Conservation (phyloP, 2,113 vertebrate genomes). For the Formicarius rufipectus region DNA sequence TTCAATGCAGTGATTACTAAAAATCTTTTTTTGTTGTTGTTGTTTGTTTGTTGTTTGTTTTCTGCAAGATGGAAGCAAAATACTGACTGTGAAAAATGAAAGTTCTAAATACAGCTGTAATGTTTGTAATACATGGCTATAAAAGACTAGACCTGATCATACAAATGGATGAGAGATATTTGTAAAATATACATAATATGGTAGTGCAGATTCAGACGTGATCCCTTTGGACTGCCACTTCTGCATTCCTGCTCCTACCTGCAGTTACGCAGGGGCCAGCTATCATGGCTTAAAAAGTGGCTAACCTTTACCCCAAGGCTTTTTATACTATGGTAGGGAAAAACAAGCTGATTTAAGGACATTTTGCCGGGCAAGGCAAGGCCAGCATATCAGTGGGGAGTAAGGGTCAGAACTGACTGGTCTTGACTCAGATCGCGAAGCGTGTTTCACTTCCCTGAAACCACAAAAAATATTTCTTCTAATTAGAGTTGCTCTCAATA, state of each 20-base stretch:
- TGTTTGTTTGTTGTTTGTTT: too few species aligned
- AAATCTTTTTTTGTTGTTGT: too few species aligned
- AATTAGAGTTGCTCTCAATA: not conserved
- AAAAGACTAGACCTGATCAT: too few species aligned
- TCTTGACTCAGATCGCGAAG: not conserved
- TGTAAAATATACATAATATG: not conserved
- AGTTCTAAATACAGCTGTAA: too few species aligned
- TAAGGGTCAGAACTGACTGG: not conserved
- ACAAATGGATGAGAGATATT: not conserved
- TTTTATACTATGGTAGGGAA: not conserved
- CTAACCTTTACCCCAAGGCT: not conserved
- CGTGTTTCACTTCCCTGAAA: not conserved
- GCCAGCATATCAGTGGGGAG: not conserved
- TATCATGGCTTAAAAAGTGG: not conserved
- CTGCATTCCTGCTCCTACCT: not conserved
- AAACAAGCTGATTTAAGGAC: not conserved
- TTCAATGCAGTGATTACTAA: too few species aligned
- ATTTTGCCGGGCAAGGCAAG: not conserved
- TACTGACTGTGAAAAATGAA: too few species aligned
- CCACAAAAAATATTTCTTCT: not conserved
- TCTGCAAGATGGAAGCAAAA: too few species aligned
- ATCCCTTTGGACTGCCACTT: not conserved
- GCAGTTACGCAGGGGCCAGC: fast-evolving
- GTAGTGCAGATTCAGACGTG: not conserved
- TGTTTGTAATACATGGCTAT: too few species aligned